Conservation (phyloP, 2,888 invertebrate species). For the Lepidonotus clava region DNA sequence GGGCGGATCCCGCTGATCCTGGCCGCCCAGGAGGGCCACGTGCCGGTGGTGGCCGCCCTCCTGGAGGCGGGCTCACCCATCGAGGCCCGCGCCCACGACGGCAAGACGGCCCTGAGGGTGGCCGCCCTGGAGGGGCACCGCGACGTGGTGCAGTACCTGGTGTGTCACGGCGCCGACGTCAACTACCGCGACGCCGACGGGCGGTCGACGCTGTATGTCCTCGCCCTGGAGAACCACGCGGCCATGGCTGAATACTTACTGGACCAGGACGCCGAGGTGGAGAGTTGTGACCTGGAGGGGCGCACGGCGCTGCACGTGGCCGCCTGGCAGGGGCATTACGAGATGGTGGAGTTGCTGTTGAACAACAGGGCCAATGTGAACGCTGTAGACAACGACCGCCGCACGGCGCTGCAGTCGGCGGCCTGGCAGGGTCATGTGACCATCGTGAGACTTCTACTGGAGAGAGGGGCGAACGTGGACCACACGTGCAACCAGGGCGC, state of each 20-base stretch:
- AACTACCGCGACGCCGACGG: conserved; percentile 96
- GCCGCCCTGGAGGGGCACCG: conserved; percentile 88
- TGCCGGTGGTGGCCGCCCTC: conserved; percentile 63
- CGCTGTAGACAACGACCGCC: conserved; percentile 80
- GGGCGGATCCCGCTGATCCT: conserved; percentile 83
- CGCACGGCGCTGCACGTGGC: conserved; percentile 89
- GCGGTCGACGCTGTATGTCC: conserved; percentile 93
- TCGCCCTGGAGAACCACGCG: conserved; percentile 83
- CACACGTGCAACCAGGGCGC: conserved; percentile 97
- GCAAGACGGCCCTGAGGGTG: conserved; percentile 83
- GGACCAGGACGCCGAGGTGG: conserved; percentile 86
- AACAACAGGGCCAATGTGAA: conserved; percentile 93
- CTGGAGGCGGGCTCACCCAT: conserved; percentile 69
- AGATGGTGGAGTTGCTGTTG: conserved; percentile 93
- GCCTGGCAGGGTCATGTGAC: conserved; percentile 96
- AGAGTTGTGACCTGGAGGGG: conserved; percentile 93
- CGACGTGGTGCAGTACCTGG: conserved; percentile 85
- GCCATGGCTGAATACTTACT: conserved; percentile 82
- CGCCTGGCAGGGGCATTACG: conserved; percentile 93
- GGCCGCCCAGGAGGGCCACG: conserved; percentile 86
- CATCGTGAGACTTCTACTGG: conserved; percentile 88
- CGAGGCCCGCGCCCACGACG: conserved; percentile 87
- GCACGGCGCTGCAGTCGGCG: conserved; percentile 95
- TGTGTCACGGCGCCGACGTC: conserved; percentile 87
- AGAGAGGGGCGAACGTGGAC: conserved; percentile 90